A percentile compares a stretch with the other conserved stretches of the same genome.
Evolutionary conservation across 92 coral and sea anemone genomes (phyloP).

Genomic region (Epizoanthus stellaris): DNA sequence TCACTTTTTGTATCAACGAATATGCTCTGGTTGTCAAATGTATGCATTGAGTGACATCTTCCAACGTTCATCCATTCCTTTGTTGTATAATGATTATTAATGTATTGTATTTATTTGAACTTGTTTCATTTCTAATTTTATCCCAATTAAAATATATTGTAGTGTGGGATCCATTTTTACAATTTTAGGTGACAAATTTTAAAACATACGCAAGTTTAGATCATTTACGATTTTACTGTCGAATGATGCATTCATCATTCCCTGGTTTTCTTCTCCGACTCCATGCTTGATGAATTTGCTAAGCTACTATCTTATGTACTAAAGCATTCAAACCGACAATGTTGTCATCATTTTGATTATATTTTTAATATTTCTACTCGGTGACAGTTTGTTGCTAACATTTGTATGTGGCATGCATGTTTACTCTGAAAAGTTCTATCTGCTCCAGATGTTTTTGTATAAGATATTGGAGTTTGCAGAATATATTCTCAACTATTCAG

Average conservation of each 20-base stretch:
- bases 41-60: background rate
- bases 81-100: slow-evolving; percentile 7
- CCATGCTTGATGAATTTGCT: too few relatives aligned
- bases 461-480: too few relatives aligned
- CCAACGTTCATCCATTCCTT: background rate
- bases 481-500: too few relatives aligned
- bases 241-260: background rate
- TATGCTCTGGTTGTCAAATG: background rate
- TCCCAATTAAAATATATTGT: background rate
- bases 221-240: background rate
- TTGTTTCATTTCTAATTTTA: background rate
- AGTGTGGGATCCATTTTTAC: background rate
- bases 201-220: background rate
- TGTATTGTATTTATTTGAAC: background rate
- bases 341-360: too few relatives aligned
- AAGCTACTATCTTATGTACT: too few relatives aligned
- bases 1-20: background rate
- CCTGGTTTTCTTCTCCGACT: background rate
- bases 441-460: too few relatives aligned
- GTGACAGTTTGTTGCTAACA: too few relatives aligned
- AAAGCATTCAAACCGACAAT: too few relatives aligned
- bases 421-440: too few relatives aligned
- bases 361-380: too few relatives aligned
- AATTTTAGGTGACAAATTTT: background rate
- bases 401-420: too few relatives aligned